Percentiles rank a stretch among this genome's conserved stretches.
Conservation (phyloP, 1,140 invertebrate species). For the Trichoplusia ni region DNA sequence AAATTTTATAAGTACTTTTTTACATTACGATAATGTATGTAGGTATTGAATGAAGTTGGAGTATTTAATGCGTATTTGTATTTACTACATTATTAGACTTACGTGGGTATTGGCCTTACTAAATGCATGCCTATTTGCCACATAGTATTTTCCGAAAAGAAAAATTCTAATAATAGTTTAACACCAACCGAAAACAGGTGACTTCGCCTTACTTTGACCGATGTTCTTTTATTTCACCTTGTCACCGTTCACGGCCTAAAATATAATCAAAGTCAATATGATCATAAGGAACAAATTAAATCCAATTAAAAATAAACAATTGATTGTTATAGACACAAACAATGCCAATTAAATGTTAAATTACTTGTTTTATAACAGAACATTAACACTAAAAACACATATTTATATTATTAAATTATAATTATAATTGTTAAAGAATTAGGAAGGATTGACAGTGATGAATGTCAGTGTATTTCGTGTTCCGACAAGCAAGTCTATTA, state of each 20-base stretch:
- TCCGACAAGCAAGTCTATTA: slow-evolving; percentile 26
- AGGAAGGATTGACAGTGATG: slow-evolving; percentile 20
- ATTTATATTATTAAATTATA: slow-evolving; percentile 24
- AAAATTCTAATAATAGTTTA: slow-evolving; percentile 1
- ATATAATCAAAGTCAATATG: not conserved
- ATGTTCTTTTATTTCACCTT: not conserved
- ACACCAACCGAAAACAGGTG: not conserved
- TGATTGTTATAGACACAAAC: not conserved
- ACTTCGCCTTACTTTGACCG: slow-evolving; percentile 12
- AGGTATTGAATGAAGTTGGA: too few relatives aligned
- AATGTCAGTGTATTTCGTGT: slow-evolving; percentile 6
- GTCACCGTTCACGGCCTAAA: slow-evolving; percentile 2
- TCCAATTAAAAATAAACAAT: slow-evolving; percentile 5
- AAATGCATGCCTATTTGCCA: too few relatives aligned
- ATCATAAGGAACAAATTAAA: slow-evolving; percentile 4
- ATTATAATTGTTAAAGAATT: slow-evolving; percentile 25
- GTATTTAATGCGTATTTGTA: too few relatives aligned
- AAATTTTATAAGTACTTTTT: too few relatives aligned
- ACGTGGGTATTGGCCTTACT: too few relatives aligned
- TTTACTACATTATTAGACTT: too few relatives aligned
- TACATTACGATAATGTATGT: too few relatives aligned
- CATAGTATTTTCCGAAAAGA: too few relatives aligned
- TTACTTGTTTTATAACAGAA: slow-evolving; percentile 1
- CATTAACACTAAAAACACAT: slow-evolving; percentile 20
- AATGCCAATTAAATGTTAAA: slow-evolving; percentile 1